Conservation (phyloP, 2,797 vertebrate species). For the Gambusia yucatana region DNA sequence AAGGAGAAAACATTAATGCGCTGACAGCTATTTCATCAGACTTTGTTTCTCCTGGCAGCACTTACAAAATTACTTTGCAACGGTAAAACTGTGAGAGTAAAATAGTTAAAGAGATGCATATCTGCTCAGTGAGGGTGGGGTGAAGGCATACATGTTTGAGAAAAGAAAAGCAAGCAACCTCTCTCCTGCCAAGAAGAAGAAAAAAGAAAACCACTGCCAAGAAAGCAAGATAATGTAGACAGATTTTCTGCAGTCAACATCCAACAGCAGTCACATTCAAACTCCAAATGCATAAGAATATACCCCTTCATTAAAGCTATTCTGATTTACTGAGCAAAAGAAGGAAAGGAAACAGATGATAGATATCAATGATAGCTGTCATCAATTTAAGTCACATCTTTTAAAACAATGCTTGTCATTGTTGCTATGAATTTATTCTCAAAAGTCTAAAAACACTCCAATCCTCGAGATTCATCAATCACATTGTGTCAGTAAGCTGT, state of each 20-base stretch:
- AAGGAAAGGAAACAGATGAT: background rate
- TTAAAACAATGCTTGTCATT: background rate
- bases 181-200: background rate
- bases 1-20: conserved; percentile 36
- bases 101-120: conserved; percentile 1
- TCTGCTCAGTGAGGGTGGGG: background rate
- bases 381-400: background rate
- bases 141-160: conserved; percentile 1
- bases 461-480: background rate
- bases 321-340: background rate
- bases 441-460: background rate
- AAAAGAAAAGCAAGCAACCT: conserved; percentile 1
- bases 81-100: conserved; percentile 2
- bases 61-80: conserved; percentile 11
- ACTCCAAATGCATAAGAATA: background rate
- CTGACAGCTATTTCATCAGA: conserved; percentile 37
- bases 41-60: conserved; percentile 7
- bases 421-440: background rate
- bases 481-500: background rate
- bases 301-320: background rate
- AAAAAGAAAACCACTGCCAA: background rate
- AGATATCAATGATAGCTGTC: background rate
- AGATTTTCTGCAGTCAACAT: conserved; percentile 4
- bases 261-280: background rate
- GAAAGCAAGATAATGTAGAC: background rate